Evolutionary conservation across 1,140 invertebrate genomes (phyloP), one percentile per base, ranked within the genome.

Genomic region (Pomphorhynchus laevis): DNA sequence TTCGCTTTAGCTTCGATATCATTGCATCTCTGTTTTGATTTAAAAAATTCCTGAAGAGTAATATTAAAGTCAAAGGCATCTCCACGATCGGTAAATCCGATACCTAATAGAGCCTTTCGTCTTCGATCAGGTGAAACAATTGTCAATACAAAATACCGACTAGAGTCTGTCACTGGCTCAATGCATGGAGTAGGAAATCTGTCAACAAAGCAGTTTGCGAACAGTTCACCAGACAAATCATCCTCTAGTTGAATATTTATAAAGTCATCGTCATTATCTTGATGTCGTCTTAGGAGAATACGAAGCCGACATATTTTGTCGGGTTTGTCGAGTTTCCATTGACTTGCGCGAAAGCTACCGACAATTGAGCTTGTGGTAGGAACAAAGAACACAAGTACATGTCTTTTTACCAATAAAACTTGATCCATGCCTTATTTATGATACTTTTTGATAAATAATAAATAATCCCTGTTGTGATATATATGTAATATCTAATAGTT

Each of bases 41-140:
- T 93, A 50, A 95, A 95, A 56, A 91, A 80, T 61, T 93, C 82
- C 63, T 93, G 84, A 23, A 98, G 63, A 18, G 84, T 72, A 17
- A 98, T 86, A 64, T 95, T 93, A 12, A 98, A 62, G 64, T 98
- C 89, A 64, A 99, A 99, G 37, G 84, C 91, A 58, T 99, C 86
- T 16, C 79, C 80, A 49, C 84, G 64, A 58, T 99, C 89, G 5
- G 72, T 69, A 62, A 95, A 99, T 32, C 86, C 86, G 39, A 93
- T 64, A 6, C 86, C 86, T 54, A 95, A 76, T 49, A 84, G 93
- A n/a, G 84, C 84, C 48, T 68, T 69, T 48, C 79, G 64, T n/a
- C 74, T 72, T 72, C 71, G 73, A 51, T 89, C 82, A 63, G 86
- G 76, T 58, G 77, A 71, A 48, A 98, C 74, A 53, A 72, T 66